These are phyloP conservation scores for Carcharodon carcharias DNA, from an alignment of 2,797 vertebrate species.

Conservation along the genomic window DNA sequence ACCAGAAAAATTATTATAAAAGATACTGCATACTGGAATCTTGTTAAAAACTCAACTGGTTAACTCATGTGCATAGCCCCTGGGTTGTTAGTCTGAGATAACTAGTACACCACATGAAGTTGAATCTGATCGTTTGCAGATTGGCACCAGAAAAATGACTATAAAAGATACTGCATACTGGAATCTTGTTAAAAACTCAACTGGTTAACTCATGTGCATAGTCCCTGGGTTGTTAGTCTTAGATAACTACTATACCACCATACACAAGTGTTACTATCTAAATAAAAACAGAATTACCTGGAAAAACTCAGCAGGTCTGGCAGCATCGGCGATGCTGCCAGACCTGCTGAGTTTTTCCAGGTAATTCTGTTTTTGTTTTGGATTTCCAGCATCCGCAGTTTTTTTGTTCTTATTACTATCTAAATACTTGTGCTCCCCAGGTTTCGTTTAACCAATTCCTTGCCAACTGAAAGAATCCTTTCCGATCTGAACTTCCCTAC, in stretches of 20 bases:
- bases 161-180: not conserved
- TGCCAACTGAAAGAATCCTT: conserved; percentile 17
- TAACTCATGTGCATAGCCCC: not conserved
- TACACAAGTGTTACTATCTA: too few species aligned
- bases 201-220: not conserved
- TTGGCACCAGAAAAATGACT: not conserved
- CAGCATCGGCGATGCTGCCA: too few species aligned
- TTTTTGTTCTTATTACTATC: too few species aligned
- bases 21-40: not conserved
- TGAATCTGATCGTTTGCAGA: not conserved
- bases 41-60: not conserved
- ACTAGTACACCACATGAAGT: not conserved
- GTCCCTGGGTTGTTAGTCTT: too few species aligned
- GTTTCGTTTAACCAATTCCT: not conserved
- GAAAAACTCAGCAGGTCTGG: too few species aligned
- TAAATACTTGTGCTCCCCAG: not conserved
- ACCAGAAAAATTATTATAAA: not conserved
- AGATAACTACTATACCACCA: not conserved
- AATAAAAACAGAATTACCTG: too few species aligned
- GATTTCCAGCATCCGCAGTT: too few species aligned
- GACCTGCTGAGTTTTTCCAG: too few species aligned
- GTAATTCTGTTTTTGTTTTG: too few species aligned
- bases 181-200: not conserved
- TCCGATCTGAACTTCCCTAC: conserved; percentile 30
- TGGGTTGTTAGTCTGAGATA: too few species aligned